Conservation (phyloP, 2,888 invertebrate species). For the Tanytarsus gracilentus region DNA sequence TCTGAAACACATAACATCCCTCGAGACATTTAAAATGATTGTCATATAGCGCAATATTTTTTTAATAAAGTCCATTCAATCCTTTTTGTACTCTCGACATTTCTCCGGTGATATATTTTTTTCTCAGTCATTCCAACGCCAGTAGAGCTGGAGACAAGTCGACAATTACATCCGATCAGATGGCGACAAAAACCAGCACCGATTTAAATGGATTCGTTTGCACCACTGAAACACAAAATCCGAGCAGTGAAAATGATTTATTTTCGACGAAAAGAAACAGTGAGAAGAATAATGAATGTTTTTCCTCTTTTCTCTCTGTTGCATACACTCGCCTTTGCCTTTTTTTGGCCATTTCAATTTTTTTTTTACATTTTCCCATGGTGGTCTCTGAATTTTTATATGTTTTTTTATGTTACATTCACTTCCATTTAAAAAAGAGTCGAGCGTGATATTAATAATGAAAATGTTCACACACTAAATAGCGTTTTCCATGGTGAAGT, state of each 20-base stretch:
- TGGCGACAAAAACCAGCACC: slow-evolving; percentile 7
- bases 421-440: no score
- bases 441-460: no score
- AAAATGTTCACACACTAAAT: slow-evolving; percentile 18
- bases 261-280: neutral
- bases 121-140: neutral
- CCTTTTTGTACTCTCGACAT: neutral
- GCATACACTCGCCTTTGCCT: no score
- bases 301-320: neutral
- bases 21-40: slow-evolving; percentile 15
- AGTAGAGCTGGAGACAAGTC: neutral
- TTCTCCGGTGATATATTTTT: neutral
- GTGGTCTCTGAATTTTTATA: no score
- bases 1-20: no score
- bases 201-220: slow-evolving; percentile 19
- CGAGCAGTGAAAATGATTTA: slow-evolving; percentile 23
- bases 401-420: no score
- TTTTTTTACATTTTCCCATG: neutral
- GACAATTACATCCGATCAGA: slow-evolving; percentile 20
- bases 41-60: neutral
- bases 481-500: neutral
- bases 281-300: slow-evolving; percentile 5
- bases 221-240: slow-evolving; percentile 8
- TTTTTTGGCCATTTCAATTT: no score
- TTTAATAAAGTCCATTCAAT: neutral